phyloP scores from a whole-genome alignment of 2,888 invertebrate genomes.

The Acleris literana region DNA sequence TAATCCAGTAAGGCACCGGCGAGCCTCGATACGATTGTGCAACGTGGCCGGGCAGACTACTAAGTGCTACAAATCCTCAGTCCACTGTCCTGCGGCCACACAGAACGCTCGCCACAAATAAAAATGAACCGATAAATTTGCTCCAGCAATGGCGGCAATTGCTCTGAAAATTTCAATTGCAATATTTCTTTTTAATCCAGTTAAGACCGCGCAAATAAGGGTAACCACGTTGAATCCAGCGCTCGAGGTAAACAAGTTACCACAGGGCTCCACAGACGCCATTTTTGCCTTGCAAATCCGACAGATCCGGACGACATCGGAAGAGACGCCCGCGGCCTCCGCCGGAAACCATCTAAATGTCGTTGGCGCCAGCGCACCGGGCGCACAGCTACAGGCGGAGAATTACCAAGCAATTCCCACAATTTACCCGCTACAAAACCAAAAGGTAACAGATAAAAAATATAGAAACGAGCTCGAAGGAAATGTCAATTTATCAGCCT shows the following conservation, averaged over 20 bases:
- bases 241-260: slow-evolving; percentile 57
- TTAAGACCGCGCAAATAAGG: slow-evolving; percentile 53
- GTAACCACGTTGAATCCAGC: slow-evolving; percentile 46
- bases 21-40: slow-evolving; percentile 72
- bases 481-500: slow-evolving; percentile 53
- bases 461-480: slow-evolving; percentile 50
- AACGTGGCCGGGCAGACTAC: slow-evolving; percentile 75
- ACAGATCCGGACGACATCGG: slow-evolving; percentile 68
- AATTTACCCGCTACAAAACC: slow-evolving; percentile 58
- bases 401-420: slow-evolving; percentile 73
- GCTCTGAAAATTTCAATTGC: slow-evolving; percentile 50
- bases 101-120: slow-evolving; percentile 40
- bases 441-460: slow-evolving; percentile 56
- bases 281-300: slow-evolving; percentile 65
- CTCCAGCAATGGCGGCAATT: slow-evolving; percentile 54
- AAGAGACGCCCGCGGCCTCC: slow-evolving; percentile 63
- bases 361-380: slow-evolving; percentile 51
- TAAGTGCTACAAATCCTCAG: slow-evolving; percentile 81
- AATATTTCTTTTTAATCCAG: slow-evolving; percentile 59
- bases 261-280: slow-evolving; percentile 45
- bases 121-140: slow-evolving; percentile 39
- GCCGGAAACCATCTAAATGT: slow-evolving; percentile 77
- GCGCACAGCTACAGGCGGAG: slow-evolving; percentile 53
- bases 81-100: slow-evolving; percentile 56
- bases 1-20: slow-evolving; percentile 71